Evolutionary conservation across 2,113 vertebrate species (phyloP), one percentile per base, ranked within the genome.

Genomic region (Ageneiosus marmoratus): DNA sequence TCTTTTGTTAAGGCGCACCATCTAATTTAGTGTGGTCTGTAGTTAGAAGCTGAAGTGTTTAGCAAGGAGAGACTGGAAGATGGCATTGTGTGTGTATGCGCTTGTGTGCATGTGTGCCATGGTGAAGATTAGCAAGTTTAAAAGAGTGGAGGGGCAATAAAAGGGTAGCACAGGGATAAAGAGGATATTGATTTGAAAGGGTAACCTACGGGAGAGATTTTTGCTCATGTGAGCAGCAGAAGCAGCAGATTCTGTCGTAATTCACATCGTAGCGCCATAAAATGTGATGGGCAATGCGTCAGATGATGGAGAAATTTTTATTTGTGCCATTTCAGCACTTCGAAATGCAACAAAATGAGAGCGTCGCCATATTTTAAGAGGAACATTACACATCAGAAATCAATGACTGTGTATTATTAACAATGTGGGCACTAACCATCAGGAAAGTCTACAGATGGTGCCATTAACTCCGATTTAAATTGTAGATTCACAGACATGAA

Each of bases 151-250:
- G 27, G 73, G 22, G 46, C 51, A 60, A 56, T 77, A 37, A 79
- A 69, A 77, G 13, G 67, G 53, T 51, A 51, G 24, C 74, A 27
- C 9, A 50, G 22, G 82, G 27, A 65, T 69, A 75, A 78, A 81
- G 55, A 58, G 60, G 58, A 83, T 77, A 83, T 69, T 56, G 82
- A 77, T 69, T 67, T 83, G 62, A 77, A 77, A 69, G 51, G 34
- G 18, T 16, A 48, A 82, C 56, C 29, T 82, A 22, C 18, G 22
- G 65, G 53, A 53, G 41, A 41, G 73, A 22, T 76, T 37, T 73
- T 27, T 27, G 3, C 77, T 48, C 69, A 1, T 13, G 37, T n/a
- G 24, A 15, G 55, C 70, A 62, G 37, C 37, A 41, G 37, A 5
- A 41, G 37, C 37, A 41, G 79, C 65, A 46, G 65, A 81, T 80